These are phyloP conservation scores for Cheilosia variabilis DNA, from an alignment of 2,888 invertebrate species.

Conservation along the genomic window DNA sequence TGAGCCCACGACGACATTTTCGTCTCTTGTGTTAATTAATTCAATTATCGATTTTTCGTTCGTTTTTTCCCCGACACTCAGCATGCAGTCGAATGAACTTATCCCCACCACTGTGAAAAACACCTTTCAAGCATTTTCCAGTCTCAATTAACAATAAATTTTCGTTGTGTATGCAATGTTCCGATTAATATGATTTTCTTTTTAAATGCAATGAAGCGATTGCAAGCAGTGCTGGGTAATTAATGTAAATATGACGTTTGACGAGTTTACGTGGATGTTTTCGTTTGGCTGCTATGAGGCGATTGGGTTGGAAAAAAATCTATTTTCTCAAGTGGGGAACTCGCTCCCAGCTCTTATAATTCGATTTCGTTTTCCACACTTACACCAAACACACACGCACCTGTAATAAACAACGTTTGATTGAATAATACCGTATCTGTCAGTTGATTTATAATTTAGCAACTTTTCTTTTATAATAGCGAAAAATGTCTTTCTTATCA, in stretches of 20 bases:
- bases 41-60: constrained; percentile 63
- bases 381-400: constrained; percentile 17
- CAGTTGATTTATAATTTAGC: constrained; percentile 1
- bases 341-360: background rate
- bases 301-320: constrained; percentile 18
- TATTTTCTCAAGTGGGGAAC: constrained; percentile 14
- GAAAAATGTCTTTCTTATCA: constrained; percentile 25
- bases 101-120: constrained; percentile 37
- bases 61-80: constrained; percentile 20
- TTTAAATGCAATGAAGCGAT: constrained; percentile 29
- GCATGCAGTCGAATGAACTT: constrained; percentile 40
- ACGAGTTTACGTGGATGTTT: constrained; percentile 73
- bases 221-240: background rate
- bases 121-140: constrained; percentile 57
- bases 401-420: constrained; percentile 2
- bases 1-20: constrained; percentile 60
- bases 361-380: constrained; percentile 1
- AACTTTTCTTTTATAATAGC: constrained; percentile 26
- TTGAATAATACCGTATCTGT: background rate
- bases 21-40: constrained; percentile 39
- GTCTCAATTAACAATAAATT: constrained; percentile 16
- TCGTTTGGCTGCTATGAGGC: constrained; percentile 34
- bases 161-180: constrained; percentile 32
- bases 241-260: constrained; percentile 42
- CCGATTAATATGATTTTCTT: constrained; percentile 14